These are phyloP conservation scores for Apoda limacodes DNA, from an alignment of 2,888 invertebrate genomes.

Conservation along the genomic window DNA sequence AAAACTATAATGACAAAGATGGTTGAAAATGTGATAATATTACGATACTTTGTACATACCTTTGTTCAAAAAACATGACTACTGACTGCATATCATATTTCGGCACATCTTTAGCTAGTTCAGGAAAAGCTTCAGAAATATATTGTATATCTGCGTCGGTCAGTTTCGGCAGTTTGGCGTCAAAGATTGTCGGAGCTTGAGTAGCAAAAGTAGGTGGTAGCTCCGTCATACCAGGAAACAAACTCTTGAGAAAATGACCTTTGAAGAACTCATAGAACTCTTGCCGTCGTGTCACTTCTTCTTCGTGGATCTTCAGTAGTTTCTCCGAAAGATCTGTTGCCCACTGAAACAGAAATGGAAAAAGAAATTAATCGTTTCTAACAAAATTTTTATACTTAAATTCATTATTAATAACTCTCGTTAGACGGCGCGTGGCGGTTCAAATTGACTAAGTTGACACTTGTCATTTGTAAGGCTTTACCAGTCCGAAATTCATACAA, in stretches of 20 bases:
- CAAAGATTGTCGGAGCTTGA: conserved; percentile 81
- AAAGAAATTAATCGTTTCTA: no score
- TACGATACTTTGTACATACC: conserved; percentile 46
- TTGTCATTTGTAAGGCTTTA: no score
- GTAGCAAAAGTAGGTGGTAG: conserved; percentile 86
- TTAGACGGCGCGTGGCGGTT: no score
- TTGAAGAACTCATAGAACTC: conserved; percentile 84
- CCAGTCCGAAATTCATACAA: no score
- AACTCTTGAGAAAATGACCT: conserved; percentile 83
- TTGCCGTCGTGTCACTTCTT: conserved; percentile 83
- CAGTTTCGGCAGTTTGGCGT: conserved; percentile 76
- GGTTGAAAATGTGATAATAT: no score
- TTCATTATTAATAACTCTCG: no score
- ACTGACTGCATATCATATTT: conserved; percentile 77
- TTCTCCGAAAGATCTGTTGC: conserved; percentile 85
- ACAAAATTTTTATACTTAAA: no score
- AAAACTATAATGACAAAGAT: no score
- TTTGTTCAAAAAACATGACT: conserved; percentile 78
- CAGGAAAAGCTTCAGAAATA: conserved; percentile 75
- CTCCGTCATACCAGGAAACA: conserved; percentile 94
- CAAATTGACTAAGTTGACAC: no score
- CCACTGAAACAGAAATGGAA: no score
- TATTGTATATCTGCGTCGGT: conserved; percentile 71
- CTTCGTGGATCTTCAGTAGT: conserved; percentile 82
- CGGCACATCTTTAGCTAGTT: conserved; percentile 73